Percentiles rank a stretch among this genome's conserved stretches.
phyloP scores from a whole-genome alignment of 2,113 vertebrate genomes.

The Pyxicephalus adspersus region DNA sequence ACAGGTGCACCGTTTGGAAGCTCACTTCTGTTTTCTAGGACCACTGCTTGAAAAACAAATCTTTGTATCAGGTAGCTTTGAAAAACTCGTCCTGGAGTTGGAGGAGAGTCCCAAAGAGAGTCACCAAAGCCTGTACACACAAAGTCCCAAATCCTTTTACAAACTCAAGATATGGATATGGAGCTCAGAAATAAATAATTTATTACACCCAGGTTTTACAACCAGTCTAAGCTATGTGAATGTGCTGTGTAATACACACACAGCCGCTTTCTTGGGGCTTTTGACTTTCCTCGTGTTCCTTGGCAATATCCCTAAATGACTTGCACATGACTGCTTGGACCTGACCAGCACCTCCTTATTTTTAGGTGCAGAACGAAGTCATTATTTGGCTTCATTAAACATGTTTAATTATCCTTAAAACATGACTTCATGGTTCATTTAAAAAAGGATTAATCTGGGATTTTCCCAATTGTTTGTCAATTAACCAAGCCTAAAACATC shows the following conservation, averaged over 20 bases:
- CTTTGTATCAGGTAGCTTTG: no score
- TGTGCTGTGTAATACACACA: not conserved
- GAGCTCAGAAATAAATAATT: not conserved
- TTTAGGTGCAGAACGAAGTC: constrained; percentile 5
- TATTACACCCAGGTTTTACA: not conserved
- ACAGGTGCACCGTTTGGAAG: no score
- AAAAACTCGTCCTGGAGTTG: no score
- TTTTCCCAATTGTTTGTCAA: constrained; percentile 27
- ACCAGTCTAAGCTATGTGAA: not conserved
- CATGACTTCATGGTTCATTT: constrained; percentile 39
- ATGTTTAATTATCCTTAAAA: constrained; percentile 38
- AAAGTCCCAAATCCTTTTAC: not conserved
- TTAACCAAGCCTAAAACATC: not conserved
- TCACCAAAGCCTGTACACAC: no score
- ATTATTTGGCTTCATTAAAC: constrained; percentile 46
- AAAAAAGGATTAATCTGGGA: constrained; percentile 8
- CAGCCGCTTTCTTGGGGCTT: not conserved
- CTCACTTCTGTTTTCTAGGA: no score
- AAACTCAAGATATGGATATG: not conserved
- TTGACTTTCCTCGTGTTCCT: not conserved
- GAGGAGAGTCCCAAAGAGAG: no score
- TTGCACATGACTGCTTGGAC: constrained; percentile 25
- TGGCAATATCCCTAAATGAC: constrained; percentile 9
- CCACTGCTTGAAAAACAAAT: no score
- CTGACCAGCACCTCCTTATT: constrained; percentile 22